Percentiles rank a stretch among this genome's conserved stretches.
These are phyloP conservation scores for Tragelaphus eurycerus DNA, from an alignment of 2,797 vertebrate species.

Conservation along the genomic window DNA sequence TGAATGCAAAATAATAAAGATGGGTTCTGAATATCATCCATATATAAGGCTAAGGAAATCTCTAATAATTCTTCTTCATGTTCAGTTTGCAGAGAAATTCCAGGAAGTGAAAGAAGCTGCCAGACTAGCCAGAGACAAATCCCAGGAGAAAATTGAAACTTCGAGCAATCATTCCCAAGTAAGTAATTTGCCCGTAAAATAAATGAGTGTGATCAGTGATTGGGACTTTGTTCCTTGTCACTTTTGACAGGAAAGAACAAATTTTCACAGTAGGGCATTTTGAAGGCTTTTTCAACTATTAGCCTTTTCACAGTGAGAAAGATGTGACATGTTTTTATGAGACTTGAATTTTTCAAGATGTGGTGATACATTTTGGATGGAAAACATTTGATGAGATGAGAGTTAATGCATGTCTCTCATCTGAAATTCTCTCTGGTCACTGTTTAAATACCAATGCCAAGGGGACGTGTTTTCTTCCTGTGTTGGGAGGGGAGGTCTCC, in stretches of 20 bases:
- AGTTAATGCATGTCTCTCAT: neutral
- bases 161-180: constrained; percentile 95
- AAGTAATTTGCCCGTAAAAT: constrained; percentile 70
- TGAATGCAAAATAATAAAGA: neutral
- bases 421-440: neutral
- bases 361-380: neutral
- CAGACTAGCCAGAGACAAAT: constrained; percentile 93
- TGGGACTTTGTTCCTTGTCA: neutral
- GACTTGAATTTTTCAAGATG: constrained; percentile 4
- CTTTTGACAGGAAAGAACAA: neutral
- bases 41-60: neutral
- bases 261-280: neutral
- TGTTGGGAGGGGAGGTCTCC: neutral
- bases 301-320: neutral
- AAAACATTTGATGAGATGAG: neutral
- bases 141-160: constrained; percentile 95
- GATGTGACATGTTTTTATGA: neutral
- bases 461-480: accelerated
- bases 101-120: constrained; percentile 97
- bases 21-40: neutral
- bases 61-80: neutral
- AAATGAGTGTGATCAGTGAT: no score
- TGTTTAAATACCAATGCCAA: neutral
- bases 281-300: neutral
- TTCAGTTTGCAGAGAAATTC: constrained; percentile 97